Evolutionary conservation across 2,113 vertebrate species (phyloP), one percentile per base, ranked within the genome.

Genomic region (Syngnathoides biaculeatus): DNA sequence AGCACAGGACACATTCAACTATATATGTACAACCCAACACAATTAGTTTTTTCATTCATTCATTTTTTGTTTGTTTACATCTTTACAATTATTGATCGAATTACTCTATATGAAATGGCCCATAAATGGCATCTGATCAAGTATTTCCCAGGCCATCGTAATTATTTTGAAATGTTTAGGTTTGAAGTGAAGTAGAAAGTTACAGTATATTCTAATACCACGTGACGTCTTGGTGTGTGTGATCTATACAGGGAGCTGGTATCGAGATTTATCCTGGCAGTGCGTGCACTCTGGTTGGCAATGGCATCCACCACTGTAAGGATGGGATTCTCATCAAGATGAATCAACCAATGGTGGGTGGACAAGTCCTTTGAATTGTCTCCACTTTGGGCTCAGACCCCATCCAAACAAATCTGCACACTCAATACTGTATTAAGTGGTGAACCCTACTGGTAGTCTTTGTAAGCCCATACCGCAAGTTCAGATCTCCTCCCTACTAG

Each of bases 271-370:
- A 98, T 53, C 96, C 96, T 0, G 96, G 97, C 24, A 98, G 94
- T 61, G 88, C 79, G 0, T 98, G 96, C 80, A 91, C 79, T 64
- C 86, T 99, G 65, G 82, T 91, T 61, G 90, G 92, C 65, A 99
- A 95, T 0, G 94, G 93, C 15, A 94, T 99, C 74, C 97, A 98
- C 86, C 97, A 98, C 78, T 98, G 97, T 86, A 97, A 94, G 74
- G 97, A 99, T 42, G 97, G 97, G 8, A 93, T 99, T 47, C 94
- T 98, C 19, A 95, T 99, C 81, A 98, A 98, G 94, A 95, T 98
- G 78, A 30, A 57, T 9, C 55, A 35, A 57, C 55, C 24, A 1
- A 35, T 3, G 55, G 55, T 57, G 55, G 55, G 55, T 57, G 55
- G 26, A 57, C 55, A 57, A 57, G 27, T 30, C 24, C 14, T 57